These are phyloP conservation scores for Karalla daura DNA, from an alignment of 2,797 vertebrate genomes.

Conservation along the genomic window DNA sequence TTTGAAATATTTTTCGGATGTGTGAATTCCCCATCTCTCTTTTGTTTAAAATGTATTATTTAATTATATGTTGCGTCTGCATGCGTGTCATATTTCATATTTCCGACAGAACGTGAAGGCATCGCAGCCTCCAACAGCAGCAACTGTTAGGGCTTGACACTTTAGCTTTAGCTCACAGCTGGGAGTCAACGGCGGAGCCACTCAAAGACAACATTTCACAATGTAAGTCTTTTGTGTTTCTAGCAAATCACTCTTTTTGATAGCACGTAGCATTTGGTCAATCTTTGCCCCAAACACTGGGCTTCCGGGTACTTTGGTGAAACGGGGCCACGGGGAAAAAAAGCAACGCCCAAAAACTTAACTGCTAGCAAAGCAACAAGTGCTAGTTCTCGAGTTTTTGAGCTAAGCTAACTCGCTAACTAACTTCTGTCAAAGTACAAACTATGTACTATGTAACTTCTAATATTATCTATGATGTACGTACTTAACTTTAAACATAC, in stretches of 20 bases:
- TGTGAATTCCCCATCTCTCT: not conserved
- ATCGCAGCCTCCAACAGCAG: conserved; percentile 33
- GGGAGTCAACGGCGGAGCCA: conserved; percentile 26
- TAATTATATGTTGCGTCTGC: not conserved
- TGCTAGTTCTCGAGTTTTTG: conserved; percentile 39
- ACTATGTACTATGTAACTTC: not conserved
- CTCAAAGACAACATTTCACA: conserved; percentile 34
- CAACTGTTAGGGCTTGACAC: conserved; percentile 63
- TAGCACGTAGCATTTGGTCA: not conserved
- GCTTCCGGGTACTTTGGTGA: conserved; percentile 6
- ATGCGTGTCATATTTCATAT: not conserved
- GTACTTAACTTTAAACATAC: not conserved
- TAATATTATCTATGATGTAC: not conserved
- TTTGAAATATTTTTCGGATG: not conserved
- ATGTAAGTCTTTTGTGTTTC: conserved; percentile 69
- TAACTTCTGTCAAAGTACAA: not conserved
- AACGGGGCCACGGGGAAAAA: conserved; percentile 9
- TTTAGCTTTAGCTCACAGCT: conserved; percentile 28
- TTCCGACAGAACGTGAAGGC: conserved; percentile 30
- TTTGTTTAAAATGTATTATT: not conserved
- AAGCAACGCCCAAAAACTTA: conserved; percentile 80
- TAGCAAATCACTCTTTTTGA: not conserved
- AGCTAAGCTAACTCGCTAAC: conserved; percentile 32
- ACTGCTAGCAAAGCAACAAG: conserved; percentile 76
- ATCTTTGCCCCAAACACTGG: not conserved